phyloP scores from a whole-genome alignment of 2,888 invertebrate species.

The Litoditis marina region DNA sequence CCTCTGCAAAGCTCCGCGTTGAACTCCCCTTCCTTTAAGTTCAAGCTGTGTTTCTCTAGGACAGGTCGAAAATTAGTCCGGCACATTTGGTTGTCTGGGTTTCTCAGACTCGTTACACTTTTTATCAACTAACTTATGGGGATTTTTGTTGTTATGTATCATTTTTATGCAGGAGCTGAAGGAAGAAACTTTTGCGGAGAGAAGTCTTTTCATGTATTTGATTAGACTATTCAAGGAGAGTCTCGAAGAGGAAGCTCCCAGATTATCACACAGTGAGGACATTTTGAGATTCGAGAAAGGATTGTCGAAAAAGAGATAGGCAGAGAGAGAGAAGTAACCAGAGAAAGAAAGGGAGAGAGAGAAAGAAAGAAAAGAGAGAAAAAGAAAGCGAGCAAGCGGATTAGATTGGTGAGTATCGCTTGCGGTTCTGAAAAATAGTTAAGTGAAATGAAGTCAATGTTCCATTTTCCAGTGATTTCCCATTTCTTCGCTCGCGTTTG shows the following conservation, averaged over 20 bases:
- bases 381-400: background rate
- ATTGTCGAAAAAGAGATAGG: background rate
- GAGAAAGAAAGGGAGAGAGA: background rate
- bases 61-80: background rate
- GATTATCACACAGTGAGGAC: slow-evolving; percentile 38
- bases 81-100: too few species aligned
- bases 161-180: slow-evolving; percentile 33
- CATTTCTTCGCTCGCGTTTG: slow-evolving; percentile 74
- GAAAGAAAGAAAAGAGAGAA: background rate
- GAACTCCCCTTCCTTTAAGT: background rate
- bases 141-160: background rate
- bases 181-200: slow-evolving; percentile 45
- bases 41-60: background rate
- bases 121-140: background rate
- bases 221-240: slow-evolving; percentile 48
- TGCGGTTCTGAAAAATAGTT: background rate
- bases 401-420: background rate
- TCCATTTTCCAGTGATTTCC: slow-evolving; percentile 66
- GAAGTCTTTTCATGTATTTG: slow-evolving; percentile 34
- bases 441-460: background rate
- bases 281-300: background rate
- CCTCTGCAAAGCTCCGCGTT: too few species aligned
- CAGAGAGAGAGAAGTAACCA: background rate
- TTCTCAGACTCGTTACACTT: too few species aligned
- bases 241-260: slow-evolving; percentile 27